Conservation (phyloP, 2,113 vertebrate genomes). For the Paracanthobrama guichenoti region DNA sequence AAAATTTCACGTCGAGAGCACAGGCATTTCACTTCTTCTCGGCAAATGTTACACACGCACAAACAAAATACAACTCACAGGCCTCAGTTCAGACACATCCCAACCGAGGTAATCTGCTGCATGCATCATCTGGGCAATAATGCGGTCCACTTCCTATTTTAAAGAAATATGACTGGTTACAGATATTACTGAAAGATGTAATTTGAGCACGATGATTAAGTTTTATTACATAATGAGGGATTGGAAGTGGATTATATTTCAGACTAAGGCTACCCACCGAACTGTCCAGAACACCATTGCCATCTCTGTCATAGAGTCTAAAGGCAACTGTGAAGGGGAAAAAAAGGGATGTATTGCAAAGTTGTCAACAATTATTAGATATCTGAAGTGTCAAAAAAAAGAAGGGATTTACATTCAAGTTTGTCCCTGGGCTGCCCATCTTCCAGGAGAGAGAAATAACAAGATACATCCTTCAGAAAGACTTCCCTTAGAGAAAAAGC, state of each 20-base stretch:
- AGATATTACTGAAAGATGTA: not conserved
- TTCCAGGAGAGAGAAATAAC: constrained; percentile 93
- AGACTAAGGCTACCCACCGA: constrained; percentile 68
- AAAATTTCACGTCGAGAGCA: not conserved
- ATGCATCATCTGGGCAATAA: constrained; percentile 92
- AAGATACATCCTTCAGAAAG: constrained; percentile 87
- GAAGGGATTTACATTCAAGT: constrained; percentile 82
- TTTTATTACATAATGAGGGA: constrained; percentile 7
- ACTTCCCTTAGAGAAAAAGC: constrained; percentile 68
- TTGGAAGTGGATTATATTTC: not conserved
- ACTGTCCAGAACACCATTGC: constrained; percentile 89
- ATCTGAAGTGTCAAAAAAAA: not conserved
- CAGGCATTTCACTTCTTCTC: constrained; percentile 5
- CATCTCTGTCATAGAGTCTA: constrained; percentile 90
- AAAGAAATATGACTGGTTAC: constrained; percentile 5
- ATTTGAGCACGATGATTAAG: not conserved
- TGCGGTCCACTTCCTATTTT: constrained; percentile 85
- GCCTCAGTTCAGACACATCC: constrained; percentile 90
- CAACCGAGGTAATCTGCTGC: constrained; percentile 92
- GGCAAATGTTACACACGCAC: not conserved
- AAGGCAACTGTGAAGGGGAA: constrained; percentile 81
- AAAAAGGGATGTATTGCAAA: not conserved
- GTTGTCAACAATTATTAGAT: not conserved
- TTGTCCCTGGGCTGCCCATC: constrained; percentile 88
- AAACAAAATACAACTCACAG: constrained; percentile 69